Evolutionary conservation across 2,888 invertebrate genomes (phyloP), one percentile per base, ranked within the genome.

Genomic region (Trachelus troglodyta): DNA sequence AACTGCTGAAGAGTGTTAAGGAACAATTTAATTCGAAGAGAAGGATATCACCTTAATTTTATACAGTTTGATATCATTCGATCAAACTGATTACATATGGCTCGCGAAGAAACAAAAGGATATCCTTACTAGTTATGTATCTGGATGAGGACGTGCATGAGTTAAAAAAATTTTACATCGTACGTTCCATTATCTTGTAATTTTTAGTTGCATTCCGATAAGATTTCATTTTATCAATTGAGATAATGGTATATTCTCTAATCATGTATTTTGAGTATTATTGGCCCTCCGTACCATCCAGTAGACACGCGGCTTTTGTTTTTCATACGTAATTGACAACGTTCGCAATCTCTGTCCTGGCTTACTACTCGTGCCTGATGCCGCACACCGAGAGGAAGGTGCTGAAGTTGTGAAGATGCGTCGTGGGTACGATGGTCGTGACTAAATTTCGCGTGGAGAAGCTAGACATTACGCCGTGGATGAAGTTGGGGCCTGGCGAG

Each of bases 311-410:
- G 34, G 35, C 34, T 74, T n/a, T 74, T n/a, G 77, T 73, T 78
- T 81, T 75, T 77, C 80, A 82, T 79, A 77, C 79, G 80, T 85
- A 86, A 86, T 87, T 83, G 85, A 85, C 86, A 85, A 71, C 71
- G 71, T 34, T 71, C 12, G 56, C 23, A 56, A 23, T 56, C 23
- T 56, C 56, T 56, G 75, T 77, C 34, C 71, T 9, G 31, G 30
- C 71, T 3, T 73, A 83, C 85, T 92, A 95, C 89, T 95, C 95
- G 91, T 96, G 95, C 86, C 97, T 93, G 84, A 97, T 94, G 33
- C 96, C 97, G 92, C 95, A 96, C 91, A 97, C 94, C 82, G 97
- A 97, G 85, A 97, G 93, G 93, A 96, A 96, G 87, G 96, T 96
- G 93, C 95, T 95, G 84, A 95, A 95, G 92, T 95, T 96, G 92